phyloP scores from a whole-genome alignment of 2,888 invertebrate genomes.

The Stenurella melanura region DNA sequence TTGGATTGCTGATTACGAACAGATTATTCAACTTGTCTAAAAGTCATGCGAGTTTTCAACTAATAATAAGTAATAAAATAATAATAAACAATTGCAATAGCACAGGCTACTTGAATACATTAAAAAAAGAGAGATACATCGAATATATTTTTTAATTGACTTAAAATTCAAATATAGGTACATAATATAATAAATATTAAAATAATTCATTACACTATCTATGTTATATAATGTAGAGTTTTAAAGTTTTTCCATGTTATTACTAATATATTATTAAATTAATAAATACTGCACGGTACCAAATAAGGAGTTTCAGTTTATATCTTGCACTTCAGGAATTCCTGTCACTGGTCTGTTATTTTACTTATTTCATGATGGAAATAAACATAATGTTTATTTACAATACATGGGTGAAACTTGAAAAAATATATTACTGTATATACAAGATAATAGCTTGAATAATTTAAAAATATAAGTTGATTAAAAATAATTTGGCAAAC shows the following conservation, averaged over 20 bases:
- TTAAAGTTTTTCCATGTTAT: background rate
- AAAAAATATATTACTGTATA: conserved; percentile 18
- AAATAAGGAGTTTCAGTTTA: background rate
- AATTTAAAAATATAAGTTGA: conserved; percentile 5
- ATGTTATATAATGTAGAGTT: background rate
- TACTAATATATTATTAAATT: background rate
- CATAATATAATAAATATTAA: conserved; percentile 22
- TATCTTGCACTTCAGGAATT: conserved; percentile 1
- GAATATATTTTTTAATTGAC: conserved; percentile 36
- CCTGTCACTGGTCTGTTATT: background rate
- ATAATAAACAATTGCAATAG: too few species aligned
- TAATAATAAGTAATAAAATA: too few species aligned
- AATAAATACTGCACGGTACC: conserved; percentile 28
- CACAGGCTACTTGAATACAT: too few species aligned
- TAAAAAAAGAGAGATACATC: too few species aligned
- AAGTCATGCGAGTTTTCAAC: too few species aligned
- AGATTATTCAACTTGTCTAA: too few species aligned
- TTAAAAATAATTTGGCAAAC: conserved; percentile 34
- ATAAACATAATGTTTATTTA: conserved; percentile 13
- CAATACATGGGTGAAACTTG: conserved; percentile 1
- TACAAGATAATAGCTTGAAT: conserved; percentile 17
- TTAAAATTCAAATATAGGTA: conserved; percentile 29
- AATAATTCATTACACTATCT: conserved; percentile 30
- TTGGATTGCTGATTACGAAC: too few species aligned
- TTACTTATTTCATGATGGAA: background rate